Base-by-base conservation (phyloP, 2,888 invertebrate genomes). In the Globia sparganii region DNA sequence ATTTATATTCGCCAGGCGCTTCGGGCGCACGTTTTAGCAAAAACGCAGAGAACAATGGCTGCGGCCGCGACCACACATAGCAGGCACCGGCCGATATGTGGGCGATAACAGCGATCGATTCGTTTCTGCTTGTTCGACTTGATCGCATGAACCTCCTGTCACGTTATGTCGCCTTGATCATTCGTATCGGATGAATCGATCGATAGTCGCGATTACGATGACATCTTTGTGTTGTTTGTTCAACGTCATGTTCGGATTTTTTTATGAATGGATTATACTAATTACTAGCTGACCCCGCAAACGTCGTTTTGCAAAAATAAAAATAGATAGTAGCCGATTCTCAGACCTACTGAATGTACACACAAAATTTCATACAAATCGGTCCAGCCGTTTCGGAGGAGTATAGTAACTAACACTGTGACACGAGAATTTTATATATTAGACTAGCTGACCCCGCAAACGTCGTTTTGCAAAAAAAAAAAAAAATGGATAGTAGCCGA, bases 81-180 rank as follows among this genome's bases (percentile, higher is more conserved):
- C 69, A 82, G 77, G 74, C 87, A 84, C 80, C 80, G 78, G 74
- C 67, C 81, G 87, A 87, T 85, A 87, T 90, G 90, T 90, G 85
- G 87, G 89, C 93, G 94, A 93, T 94, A 93, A 93, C 90, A 91
- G 84, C 92, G 93, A 94, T 94, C 94, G 94, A 94, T 93, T 91
- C 90, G 72, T 88, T 90, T 80, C 72, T 78, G 76, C 83, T 87
- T 80, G 87, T 84, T 80, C 76, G 74, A 85, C 77, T 84, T 83
- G 82, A 87, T 87, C 81, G 85, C 71, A 72, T 78, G 77, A 78
- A 92, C 90, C 92, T 93, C 90, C 88, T 90, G 87, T 87, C 85
- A 87, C 81, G 80, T 90, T 90, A 92, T 94, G 92, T 89, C 78
- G 88, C 89, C 92, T 92, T 94, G 90, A 91, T 94, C 86, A 90